Conservation (phyloP, 1,140 invertebrate genomes). For the Steinernema khuongi region DNA sequence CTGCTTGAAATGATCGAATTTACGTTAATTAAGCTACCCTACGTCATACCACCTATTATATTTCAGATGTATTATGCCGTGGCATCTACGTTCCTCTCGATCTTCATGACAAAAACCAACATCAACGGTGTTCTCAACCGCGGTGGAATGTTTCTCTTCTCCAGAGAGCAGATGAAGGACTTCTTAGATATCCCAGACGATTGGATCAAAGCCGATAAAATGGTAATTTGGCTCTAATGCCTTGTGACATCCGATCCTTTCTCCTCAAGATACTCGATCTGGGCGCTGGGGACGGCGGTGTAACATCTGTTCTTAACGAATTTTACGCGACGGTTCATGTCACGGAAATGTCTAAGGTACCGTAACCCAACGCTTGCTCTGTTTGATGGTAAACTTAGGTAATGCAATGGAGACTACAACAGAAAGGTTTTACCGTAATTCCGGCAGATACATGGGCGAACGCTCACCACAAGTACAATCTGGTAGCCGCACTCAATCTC, state of each 20-base stretch:
- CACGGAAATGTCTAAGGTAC: conserved; percentile 75
- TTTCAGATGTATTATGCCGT: conserved; percentile 71
- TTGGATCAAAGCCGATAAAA: conserved; percentile 40
- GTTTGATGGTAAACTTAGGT: conserved; percentile 27
- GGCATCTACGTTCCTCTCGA: conserved; percentile 67
- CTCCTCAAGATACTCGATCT: conserved; percentile 70
- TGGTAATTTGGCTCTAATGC: not conserved
- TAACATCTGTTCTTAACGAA: conserved; percentile 71
- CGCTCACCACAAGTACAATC: conserved; percentile 67
- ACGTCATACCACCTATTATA: too few species aligned
- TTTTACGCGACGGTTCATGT: conserved; percentile 68
- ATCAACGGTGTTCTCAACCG: conserved; percentile 76
- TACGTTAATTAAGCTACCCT: too few species aligned
- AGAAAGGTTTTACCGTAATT: conserved; percentile 66
- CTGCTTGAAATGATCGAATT: too few species aligned
- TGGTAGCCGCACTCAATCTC: conserved; percentile 80
- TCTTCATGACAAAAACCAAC: conserved; percentile 75
- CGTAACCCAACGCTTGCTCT: not conserved
- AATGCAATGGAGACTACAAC: conserved; percentile 50
- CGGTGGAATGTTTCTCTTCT: conserved; percentile 88
- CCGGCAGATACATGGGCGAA: conserved; percentile 72
- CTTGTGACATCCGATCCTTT: conserved; percentile 41
- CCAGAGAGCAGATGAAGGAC: conserved; percentile 69
- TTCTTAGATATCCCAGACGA: conserved; percentile 63
- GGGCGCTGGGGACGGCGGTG: conserved; percentile 83